phyloP scores from a whole-genome alignment of 1,140 invertebrate genomes.

The Tribolium madens region DNA sequence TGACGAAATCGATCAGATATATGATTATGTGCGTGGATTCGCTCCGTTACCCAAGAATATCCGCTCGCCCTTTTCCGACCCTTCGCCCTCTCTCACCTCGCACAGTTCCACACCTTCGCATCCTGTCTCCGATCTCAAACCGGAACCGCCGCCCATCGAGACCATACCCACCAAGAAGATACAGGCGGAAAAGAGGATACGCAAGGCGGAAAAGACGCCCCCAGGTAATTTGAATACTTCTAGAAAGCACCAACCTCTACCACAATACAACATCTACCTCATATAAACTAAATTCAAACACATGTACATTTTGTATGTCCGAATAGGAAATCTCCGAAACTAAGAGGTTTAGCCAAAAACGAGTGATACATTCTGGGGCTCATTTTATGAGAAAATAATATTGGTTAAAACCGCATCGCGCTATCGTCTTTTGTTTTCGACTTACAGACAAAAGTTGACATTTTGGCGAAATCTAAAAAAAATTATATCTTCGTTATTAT shows the following conservation, averaged over 20 bases:
- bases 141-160: constrained; percentile 90
- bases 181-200: constrained; percentile 77
- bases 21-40: constrained; percentile 94
- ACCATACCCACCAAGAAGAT: constrained; percentile 89
- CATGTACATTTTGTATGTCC: too few relatives aligned
- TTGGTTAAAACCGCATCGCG: too few relatives aligned
- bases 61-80: constrained; percentile 74
- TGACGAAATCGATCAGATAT: constrained; percentile 97
- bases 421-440: too few relatives aligned
- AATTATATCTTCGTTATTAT: too few relatives aligned
- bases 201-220: constrained; percentile 71
- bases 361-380: too few relatives aligned
- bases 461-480: too few relatives aligned
- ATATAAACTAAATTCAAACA: too few relatives aligned
- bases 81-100: constrained; percentile 66
- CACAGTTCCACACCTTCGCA: constrained; percentile 70
- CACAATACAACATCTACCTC: too few relatives aligned
- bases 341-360: too few relatives aligned
- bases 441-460: too few relatives aligned
- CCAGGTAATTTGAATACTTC: constrained; percentile 56
- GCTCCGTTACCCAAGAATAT: constrained; percentile 88
- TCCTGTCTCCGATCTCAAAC: constrained; percentile 74
- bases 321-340: too few relatives aligned
- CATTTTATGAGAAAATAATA: too few relatives aligned
- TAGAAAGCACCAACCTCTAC: not conserved